Evolutionary conservation across 2,113 vertebrate genomes (phyloP).

Genomic region (Porphyrio hochstetteri): DNA sequence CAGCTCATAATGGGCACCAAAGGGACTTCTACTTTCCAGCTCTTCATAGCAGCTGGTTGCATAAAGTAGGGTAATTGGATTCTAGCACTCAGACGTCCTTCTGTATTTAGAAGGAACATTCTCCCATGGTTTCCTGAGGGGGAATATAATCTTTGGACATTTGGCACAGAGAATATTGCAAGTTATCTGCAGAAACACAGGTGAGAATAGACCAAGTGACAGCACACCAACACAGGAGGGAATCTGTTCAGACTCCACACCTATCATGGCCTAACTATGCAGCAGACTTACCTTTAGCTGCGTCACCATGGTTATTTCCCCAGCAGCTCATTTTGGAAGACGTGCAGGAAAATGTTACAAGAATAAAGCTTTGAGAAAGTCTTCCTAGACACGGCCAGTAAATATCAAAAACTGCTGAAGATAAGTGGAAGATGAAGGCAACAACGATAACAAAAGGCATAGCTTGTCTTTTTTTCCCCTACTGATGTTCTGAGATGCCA

Average conservation of each 20-base stretch:
- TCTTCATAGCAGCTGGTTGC: background rate
- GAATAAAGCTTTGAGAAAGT: background rate
- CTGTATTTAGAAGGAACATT: background rate
- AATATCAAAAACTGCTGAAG: background rate
- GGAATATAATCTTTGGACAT: background rate
- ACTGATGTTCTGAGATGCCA: background rate
- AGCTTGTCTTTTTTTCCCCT: background rate
- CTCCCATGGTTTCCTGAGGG: background rate
- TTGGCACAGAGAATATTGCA: background rate
- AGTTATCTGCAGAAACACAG: background rate
- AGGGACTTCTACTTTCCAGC: background rate
- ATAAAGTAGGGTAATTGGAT: conserved; percentile 1
- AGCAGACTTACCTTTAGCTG: background rate
- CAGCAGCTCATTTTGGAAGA: background rate
- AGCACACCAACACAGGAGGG: background rate
- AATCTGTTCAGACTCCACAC: background rate
- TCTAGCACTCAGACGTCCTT: background rate
- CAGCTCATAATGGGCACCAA: background rate
- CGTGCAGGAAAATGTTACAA: background rate
- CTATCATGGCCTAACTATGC: background rate
- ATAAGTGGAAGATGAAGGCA: background rate
- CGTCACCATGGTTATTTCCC: background rate
- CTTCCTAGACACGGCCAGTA: background rate
- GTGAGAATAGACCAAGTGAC: background rate
- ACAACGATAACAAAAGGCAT: background rate